Conservation (phyloP, 2,113 vertebrate genomes). For the Podarcis muralis region DNA sequence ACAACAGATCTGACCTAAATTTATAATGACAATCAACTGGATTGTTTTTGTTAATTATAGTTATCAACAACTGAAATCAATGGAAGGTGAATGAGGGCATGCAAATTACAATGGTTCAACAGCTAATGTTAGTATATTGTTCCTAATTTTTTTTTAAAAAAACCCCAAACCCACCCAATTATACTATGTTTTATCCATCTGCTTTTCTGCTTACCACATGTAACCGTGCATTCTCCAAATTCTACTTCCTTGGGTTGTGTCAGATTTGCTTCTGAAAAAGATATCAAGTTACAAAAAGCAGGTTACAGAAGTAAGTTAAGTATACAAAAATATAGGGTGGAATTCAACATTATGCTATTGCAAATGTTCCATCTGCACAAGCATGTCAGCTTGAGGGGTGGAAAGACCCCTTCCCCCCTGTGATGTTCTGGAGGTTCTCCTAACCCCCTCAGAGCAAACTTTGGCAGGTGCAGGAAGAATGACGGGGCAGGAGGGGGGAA, state of each 20-base stretch:
- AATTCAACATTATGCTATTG: too few relatives aligned
- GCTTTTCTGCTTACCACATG: conserved; percentile 71
- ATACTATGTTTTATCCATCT: conserved; percentile 55
- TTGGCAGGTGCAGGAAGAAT: too few relatives aligned
- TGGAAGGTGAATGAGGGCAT: conserved; percentile 58
- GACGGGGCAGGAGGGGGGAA: too few relatives aligned
- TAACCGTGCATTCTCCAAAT: conserved; percentile 69
- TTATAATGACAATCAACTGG: conserved; percentile 69
- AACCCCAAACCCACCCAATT: neutral
- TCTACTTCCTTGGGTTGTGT: conserved; percentile 58
- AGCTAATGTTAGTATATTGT: conserved; percentile 52
- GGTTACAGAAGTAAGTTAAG: conserved; percentile 42
- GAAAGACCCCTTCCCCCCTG: too few relatives aligned
- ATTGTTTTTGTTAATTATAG: conserved; percentile 69
- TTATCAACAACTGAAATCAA: conserved; percentile 68
- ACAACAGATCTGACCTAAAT: conserved; percentile 70
- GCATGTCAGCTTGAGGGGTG: too few relatives aligned
- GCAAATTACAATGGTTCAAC: conserved; percentile 63
- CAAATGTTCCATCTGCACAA: too few relatives aligned
- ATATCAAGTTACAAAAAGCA: neutral
- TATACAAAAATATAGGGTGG: too few relatives aligned
- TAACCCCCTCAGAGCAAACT: too few relatives aligned
- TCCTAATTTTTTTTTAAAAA: too few relatives aligned
- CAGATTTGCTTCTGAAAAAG: conserved; percentile 58
- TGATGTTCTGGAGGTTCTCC: too few relatives aligned